Conservation (phyloP, 64 coral and sea anemone genomes). For the Montipora cactus region DNA sequence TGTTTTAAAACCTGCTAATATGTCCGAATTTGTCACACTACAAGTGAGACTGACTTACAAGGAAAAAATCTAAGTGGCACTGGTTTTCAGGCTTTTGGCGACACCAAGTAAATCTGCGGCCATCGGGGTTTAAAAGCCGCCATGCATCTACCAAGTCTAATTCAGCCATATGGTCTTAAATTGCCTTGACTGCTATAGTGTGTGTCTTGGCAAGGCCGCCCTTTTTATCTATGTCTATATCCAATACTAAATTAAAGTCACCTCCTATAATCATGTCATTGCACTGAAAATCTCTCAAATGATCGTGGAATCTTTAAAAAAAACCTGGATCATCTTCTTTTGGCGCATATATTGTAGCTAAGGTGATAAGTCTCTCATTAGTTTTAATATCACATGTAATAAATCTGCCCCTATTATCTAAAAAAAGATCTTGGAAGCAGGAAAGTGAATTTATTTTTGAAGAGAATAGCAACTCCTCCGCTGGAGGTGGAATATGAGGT, state of each 20-base stretch:
- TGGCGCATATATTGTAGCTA: neutral
- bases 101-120: no score
- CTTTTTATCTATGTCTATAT: neutral
- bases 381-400: constrained; percentile 4
- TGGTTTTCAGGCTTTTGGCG: no score
- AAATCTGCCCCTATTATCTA: neutral
- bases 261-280: neutral
- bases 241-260: neutral
- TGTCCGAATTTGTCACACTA: no score
- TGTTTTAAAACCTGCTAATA: no score
- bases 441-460: neutral
- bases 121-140: no score
- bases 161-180: no score
- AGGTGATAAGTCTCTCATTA: neutral
- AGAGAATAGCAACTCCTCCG: neutral
- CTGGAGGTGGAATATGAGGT: neutral
- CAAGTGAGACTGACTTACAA: no score
- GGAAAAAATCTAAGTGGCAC: no score
- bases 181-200: no score
- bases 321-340: neutral
- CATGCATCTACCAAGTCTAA: no score
- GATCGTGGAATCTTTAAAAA: neutral
- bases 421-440: neutral
- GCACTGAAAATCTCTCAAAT: neutral
- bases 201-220: neutral